Conservation (phyloP, 2,888 invertebrate species). For the Drosophila neonasuta region DNA sequence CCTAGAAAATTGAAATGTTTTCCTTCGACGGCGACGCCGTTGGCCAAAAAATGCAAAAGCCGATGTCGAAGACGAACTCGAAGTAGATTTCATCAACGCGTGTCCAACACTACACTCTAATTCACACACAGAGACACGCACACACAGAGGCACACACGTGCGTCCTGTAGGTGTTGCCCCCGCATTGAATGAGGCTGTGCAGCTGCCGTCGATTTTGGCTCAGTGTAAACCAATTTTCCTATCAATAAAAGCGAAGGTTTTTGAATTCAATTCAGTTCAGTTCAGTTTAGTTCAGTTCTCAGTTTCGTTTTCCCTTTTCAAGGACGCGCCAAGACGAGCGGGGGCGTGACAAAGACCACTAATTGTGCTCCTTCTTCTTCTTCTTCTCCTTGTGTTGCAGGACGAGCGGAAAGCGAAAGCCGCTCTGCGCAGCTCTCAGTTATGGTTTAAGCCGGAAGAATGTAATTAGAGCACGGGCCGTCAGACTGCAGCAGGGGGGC, state of each 20-base stretch:
- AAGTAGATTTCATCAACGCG: conserved; percentile 57
- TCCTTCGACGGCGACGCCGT: conserved; percentile 50
- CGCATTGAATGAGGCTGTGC: conserved; percentile 37
- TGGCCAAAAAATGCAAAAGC: conserved; percentile 47
- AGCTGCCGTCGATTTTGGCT: conserved; percentile 67
- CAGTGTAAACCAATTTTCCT: conserved; percentile 74
- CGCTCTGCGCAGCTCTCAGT: conserved; percentile 26
- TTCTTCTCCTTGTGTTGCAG: conserved; percentile 15
- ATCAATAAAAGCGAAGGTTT: conserved; percentile 73
- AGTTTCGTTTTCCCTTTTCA: conserved; percentile 55
- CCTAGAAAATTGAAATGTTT: conserved; percentile 77
- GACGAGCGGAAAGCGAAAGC: conserved; percentile 67
- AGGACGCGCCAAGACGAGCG: conserved; percentile 51
- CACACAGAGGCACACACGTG: conserved; percentile 42
- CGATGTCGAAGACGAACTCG: conserved; percentile 12
- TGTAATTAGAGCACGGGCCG: conserved; percentile 70
- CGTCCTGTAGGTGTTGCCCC: conserved; percentile 72
- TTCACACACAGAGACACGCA: conserved; percentile 14
- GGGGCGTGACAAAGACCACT: conserved; percentile 72
- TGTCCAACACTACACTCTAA: conserved; percentile 35
- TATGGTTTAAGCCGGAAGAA: conserved; percentile 65
- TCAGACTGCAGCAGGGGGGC: conserved; percentile 18
- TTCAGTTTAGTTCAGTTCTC: conserved; percentile 44
- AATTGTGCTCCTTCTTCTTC: conserved; percentile 55
- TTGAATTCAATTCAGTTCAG: conserved; percentile 59